A percentile compares a stretch with the other conserved stretches of the same genome.
These are phyloP conservation scores for Murina feae DNA, from an alignment of 2,113 vertebrate species.

Conservation along the genomic window DNA sequence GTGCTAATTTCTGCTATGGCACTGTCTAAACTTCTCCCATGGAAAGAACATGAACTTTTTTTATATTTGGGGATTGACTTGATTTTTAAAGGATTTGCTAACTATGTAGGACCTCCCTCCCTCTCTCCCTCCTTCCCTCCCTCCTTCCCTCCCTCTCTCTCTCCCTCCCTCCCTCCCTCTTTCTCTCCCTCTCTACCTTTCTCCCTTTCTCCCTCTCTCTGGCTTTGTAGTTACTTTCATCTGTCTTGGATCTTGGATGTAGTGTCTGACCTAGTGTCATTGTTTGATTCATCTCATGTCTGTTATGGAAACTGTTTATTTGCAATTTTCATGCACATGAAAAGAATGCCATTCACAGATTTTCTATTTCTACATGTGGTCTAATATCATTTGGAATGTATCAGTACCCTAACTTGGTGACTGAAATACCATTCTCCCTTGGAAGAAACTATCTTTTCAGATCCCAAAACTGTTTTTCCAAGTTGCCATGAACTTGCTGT, in stretches of 20 bases:
- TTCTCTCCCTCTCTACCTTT: too few relatives aligned
- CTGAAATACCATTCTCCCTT: neutral
- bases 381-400: neutral
- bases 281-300: neutral
- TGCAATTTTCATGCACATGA: neutral
- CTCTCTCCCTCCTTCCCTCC: too few relatives aligned
- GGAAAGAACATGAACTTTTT: constrained; percentile 7
- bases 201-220: too few relatives aligned
- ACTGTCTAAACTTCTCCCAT: constrained; percentile 15
- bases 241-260: neutral
- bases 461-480: neutral
- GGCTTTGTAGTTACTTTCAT: neutral
- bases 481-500: neutral
- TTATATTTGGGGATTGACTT: constrained; percentile 21
- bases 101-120: neutral
- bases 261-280: neutral
- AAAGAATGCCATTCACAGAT: neutral
- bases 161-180: too few relatives aligned
- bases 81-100: constrained; percentile 38
- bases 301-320: neutral
- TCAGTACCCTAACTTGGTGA: neutral
- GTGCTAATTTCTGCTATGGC: constrained; percentile 48
- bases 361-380: neutral
- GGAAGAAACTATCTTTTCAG: neutral
- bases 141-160: too few relatives aligned